Evolutionary conservation across 2,888 invertebrate genomes (phyloP).

Genomic region (Chloroclystis v-ata): DNA sequence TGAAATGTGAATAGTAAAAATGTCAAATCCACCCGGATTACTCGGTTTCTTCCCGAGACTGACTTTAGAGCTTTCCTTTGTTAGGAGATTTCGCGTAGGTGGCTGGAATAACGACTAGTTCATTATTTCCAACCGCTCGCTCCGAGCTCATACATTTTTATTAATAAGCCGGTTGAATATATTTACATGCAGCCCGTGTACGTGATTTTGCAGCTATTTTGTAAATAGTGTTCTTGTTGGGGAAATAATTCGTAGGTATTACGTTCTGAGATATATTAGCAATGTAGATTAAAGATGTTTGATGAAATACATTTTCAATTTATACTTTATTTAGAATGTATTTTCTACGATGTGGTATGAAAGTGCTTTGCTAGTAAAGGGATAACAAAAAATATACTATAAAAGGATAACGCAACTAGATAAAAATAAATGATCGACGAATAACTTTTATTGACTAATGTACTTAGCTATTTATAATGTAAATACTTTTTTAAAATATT

Average conservation of each 20-base stretch:
- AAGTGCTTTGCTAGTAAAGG: too few species aligned
- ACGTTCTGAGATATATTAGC: too few species aligned
- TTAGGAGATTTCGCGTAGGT: background rate
- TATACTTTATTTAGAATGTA: too few species aligned
- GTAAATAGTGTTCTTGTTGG: background rate
- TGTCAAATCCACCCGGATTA: background rate
- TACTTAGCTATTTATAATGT: too few species aligned
- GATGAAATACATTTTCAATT: too few species aligned
- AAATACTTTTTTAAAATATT: too few species aligned
- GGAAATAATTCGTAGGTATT: background rate
- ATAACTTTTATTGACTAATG: too few species aligned
- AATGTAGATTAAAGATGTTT: too few species aligned
- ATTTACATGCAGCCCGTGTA: background rate
- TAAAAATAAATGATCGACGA: too few species aligned
- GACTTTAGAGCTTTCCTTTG: background rate
- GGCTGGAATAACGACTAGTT: background rate
- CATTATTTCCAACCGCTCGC: background rate
- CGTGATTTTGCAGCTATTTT: background rate
- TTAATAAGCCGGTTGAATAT: background rate
- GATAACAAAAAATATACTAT: too few species aligned
- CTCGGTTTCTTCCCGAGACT: background rate
- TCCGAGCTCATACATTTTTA: constrained; percentile 1
- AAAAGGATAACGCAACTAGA: too few species aligned
- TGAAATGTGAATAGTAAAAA: background rate
- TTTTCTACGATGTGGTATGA: too few species aligned